These are phyloP conservation scores for Hemiprocne comata DNA, from an alignment of 2,113 vertebrate genomes.

Conservation along the genomic window DNA sequence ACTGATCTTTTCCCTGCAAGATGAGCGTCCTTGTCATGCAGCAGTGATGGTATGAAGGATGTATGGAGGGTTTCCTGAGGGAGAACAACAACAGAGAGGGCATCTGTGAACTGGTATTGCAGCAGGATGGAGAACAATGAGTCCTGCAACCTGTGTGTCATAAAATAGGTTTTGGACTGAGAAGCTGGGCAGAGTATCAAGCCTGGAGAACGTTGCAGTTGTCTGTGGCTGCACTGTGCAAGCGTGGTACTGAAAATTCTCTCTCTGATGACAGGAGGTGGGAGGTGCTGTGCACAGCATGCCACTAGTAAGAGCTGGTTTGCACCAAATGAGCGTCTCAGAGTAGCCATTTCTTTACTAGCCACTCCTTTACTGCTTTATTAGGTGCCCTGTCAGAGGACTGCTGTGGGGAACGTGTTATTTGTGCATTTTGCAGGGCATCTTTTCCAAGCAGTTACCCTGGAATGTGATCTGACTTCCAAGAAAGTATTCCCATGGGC, in stretches of 20 bases:
- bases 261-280: not conserved
- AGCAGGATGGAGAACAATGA: not conserved
- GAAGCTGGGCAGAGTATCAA: not conserved
- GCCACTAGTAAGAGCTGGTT: not conserved
- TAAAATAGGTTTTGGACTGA: not conserved
- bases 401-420: not conserved
- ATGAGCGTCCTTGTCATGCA: not conserved
- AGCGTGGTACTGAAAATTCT: not conserved
- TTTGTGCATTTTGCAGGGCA: not conserved
- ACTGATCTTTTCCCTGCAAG: not conserved
- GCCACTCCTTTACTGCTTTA: not conserved
- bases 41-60: not conserved
- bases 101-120: not conserved
- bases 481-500: not conserved
- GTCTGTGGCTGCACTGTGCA: not conserved
- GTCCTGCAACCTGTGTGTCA: not conserved
- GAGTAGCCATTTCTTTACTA: not conserved
- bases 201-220: not conserved
- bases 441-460: not conserved
- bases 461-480: not conserved
- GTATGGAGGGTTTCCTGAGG: not conserved
- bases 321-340: not conserved
- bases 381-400: not conserved
- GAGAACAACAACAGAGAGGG: not conserved
- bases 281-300: rapidly evolving